Evolutionary conservation across 2,113 vertebrate species (phyloP), one percentile per base, ranked within the genome.

Genomic region (Sinocyclocheilus rhinocerous): DNA sequence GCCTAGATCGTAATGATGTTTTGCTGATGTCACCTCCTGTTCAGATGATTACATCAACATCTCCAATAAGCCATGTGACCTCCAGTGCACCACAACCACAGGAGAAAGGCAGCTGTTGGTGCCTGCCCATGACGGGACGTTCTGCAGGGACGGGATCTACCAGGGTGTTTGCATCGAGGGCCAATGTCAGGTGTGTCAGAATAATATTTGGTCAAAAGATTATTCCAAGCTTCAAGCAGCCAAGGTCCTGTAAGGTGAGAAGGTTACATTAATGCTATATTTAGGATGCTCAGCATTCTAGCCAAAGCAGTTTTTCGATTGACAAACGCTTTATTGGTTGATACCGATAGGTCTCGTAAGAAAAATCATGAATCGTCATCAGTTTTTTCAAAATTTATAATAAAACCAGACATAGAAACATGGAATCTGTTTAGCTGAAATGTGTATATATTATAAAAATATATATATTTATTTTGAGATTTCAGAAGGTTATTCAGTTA

Each of bases 31-130:
- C 87, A 88, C 70, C 65, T 88, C 85, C 67, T 88, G 76, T 87
- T 87, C 88, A 97, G 97, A 97, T 90, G 97, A 97, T 92, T 96
- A 97, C 90, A 97, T 96, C 91, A 97, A 96, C 88, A 97, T 97
- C 93, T 97, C 97, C 91, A 97, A 94, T 86, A 97, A 97, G 92
- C 97, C 97, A 0, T 97, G 97, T 83, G 97, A 97, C 92, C 96
- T 97, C 72, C 97, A 97, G 83, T 97, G 97, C 84, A 97, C 95
- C 52, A 97, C 96, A 9, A 94, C 83, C 42, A 95, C 93, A 0
- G 95, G 96, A 2, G 97, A 97, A 92, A 93, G 96, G 63, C 97
- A 97, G 92, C 93, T 97, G 83, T 93, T 97, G 79, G 95, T 96
- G 36, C 95, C 82, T 0, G 97, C 97, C 26, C 96, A 96, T 16